phyloP scores from a whole-genome alignment of 2,888 invertebrate species.

The Hirudinaria manillensis region DNA sequence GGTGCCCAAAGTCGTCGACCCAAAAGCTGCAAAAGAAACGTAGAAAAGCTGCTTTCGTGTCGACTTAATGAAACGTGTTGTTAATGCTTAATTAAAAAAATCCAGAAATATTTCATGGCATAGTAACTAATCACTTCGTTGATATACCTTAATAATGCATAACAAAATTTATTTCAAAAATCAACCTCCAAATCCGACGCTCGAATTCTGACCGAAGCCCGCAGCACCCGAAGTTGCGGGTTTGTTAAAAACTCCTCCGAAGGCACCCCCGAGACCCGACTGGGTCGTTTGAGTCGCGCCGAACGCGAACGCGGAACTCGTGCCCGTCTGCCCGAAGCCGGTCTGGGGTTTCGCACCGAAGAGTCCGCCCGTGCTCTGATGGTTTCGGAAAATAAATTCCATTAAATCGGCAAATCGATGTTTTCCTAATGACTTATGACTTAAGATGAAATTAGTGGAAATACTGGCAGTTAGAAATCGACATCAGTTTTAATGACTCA shows the following conservation, averaged over 20 bases:
- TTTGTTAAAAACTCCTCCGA: slow-evolving; percentile 24
- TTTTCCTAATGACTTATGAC: not conserved
- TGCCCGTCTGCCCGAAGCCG: slow-evolving; percentile 34
- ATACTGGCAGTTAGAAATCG: not conserved
- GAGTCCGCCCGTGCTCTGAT: slow-evolving; percentile 42
- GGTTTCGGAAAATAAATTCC: not conserved
- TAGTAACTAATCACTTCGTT: too few relatives aligned
- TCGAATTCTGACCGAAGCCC: slow-evolving; percentile 4
- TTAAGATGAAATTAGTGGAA: not conserved
- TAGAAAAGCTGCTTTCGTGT: too few relatives aligned
- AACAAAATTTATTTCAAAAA: too few relatives aligned
- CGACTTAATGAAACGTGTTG: too few relatives aligned
- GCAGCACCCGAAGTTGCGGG: slow-evolving; percentile 8
- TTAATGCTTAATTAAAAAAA: too few relatives aligned
- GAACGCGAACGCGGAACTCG: slow-evolving; percentile 30
- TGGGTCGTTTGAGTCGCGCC: slow-evolving; percentile 29
- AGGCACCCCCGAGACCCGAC: not conserved
- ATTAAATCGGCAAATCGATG: not conserved
- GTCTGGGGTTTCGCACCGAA: slow-evolving; percentile 54
- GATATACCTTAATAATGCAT: too few relatives aligned
- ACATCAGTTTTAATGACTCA: not conserved
- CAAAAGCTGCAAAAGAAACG: not conserved
- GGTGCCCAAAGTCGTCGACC: not conserved
- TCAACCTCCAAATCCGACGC: slow-evolving; percentile 25
- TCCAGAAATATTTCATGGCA: too few relatives aligned